A percentile compares a stretch with the other conserved stretches of the same genome.
These are phyloP conservation scores for Melanostoma mellinum DNA, from an alignment of 2,888 invertebrate species.

Conservation along the genomic window DNA sequence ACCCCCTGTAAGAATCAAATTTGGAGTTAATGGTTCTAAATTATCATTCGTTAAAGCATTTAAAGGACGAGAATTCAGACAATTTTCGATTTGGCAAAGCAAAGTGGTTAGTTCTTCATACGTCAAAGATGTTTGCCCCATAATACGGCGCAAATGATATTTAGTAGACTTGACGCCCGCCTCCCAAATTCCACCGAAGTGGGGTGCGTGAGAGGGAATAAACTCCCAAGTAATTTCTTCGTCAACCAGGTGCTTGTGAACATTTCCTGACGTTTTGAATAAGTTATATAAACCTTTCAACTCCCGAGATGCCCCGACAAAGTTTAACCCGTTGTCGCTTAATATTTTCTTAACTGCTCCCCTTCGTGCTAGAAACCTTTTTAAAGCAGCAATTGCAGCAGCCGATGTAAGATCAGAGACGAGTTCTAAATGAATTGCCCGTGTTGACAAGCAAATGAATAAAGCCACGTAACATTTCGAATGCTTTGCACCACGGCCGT, in stretches of 20 bases:
- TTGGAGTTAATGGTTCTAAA: slow-evolving; percentile 10
- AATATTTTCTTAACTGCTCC: not conserved
- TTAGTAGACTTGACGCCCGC: no score
- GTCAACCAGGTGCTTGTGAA: slow-evolving; percentile 2
- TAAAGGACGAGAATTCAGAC: no score
- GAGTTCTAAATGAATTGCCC: slow-evolving; percentile 17
- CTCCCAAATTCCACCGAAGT: no score
- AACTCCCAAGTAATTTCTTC: no score
- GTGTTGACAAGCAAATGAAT: slow-evolving; percentile 2
- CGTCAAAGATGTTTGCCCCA: no score
- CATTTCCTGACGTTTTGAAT: not conserved
- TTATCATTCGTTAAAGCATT: not conserved
- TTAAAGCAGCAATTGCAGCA: slow-evolving; percentile 7
- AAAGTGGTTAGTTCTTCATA: no score
- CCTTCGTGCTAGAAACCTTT: slow-evolving; percentile 2
- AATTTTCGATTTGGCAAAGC: no score
- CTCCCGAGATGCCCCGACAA: slow-evolving; percentile 9
- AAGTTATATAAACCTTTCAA: not conserved
- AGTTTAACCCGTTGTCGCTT: slow-evolving; percentile 10
- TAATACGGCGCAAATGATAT: no score
- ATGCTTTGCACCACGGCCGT: slow-evolving; percentile 20
- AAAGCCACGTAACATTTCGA: slow-evolving; percentile 19
- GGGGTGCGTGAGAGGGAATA: no score
- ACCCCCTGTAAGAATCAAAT: slow-evolving; percentile 10
- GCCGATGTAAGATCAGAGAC: slow-evolving; percentile 9